Percentiles rank a stretch among this genome's conserved stretches.
These are phyloP conservation scores for Pampus argenteus DNA, from an alignment of 2,797 vertebrate species.

Conservation along the genomic window DNA sequence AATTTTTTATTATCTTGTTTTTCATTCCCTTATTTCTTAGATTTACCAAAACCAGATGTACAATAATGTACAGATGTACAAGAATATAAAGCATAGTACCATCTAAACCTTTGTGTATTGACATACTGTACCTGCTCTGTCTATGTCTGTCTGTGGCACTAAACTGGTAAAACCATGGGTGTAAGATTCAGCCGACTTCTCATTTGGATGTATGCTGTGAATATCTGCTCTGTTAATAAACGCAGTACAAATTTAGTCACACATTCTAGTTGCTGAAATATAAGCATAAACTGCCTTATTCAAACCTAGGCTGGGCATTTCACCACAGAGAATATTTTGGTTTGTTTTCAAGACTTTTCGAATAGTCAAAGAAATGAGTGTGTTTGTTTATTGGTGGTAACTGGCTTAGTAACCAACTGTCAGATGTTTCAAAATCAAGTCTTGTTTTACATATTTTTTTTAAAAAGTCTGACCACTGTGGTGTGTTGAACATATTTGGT, in stretches of 20 bases:
- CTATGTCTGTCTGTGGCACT: constrained; percentile 4
- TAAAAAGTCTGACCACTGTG: constrained; percentile 71
- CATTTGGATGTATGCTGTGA: constrained; percentile 43
- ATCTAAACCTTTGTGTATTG: neutral
- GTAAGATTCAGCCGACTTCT: constrained; percentile 39
- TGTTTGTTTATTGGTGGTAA: constrained; percentile 78
- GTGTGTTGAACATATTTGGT: constrained; percentile 63
- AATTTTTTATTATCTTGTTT: constrained; percentile 4
- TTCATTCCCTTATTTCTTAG: neutral
- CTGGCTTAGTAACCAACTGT: constrained; percentile 72
- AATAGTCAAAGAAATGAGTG: constrained; percentile 68
- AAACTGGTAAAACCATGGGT: constrained; percentile 29
- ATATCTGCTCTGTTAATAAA: constrained; percentile 66
- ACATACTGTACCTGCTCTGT: constrained; percentile 18
- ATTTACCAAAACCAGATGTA: neutral
- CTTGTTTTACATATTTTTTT: constrained; percentile 67
- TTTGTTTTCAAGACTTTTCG: constrained; percentile 73
- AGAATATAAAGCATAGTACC: neutral
- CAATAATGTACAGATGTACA: neutral
- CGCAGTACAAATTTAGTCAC: constrained; percentile 66
- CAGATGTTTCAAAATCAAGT: constrained; percentile 71
- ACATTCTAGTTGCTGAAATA: constrained; percentile 55
- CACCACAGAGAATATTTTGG: constrained; percentile 77
- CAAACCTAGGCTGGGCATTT: constrained; percentile 57
- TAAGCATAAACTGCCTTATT: constrained; percentile 60